Evolutionary conservation across 2,113 vertebrate genomes (phyloP), one percentile per base, ranked within the genome.

Genomic region (Zosterops lateralis): DNA sequence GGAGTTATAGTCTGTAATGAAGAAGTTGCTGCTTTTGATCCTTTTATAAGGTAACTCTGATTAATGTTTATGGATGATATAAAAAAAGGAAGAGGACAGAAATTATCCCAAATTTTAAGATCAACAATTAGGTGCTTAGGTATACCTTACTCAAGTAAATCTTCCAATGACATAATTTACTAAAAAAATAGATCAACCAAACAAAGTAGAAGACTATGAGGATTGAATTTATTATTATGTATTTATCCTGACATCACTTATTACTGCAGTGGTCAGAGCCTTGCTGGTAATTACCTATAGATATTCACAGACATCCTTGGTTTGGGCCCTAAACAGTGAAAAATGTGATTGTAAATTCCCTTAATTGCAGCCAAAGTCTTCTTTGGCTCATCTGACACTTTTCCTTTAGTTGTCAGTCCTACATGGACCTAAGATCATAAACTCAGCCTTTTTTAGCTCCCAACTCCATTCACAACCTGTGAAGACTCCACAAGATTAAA

Each of bases 261-360:
- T 17, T 71, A n/a, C 11, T 84, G n/a, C 36, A 60, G 56, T 6
- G 3, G 6, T 44, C 68, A 78, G 32, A 90, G 18, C 17, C 32
- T 54, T 89, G 56, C 11, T 60, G 36, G 40, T 84, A 40, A 28
- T 64, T 31, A 21, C 17, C 17, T 89, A 19, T 9, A 29, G 24
- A 40, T 84, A 74, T 29, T 81, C 60, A 75, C 1, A 0, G 64
- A 0, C 4, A 31, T 60, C 12, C 12, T 36, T 21, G 3, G 1
- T 60, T 71, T 84, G 19, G 24, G 18, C 12, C 28, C 42, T 50
- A 67, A 64, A 78, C 2, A 64, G 9, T 29, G 15, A 60, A 38
- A 92, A 89, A 66, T 17, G 11, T 47, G 56, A 31, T 38, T 64
- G 24, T 24, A 74, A 92, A 81, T 75, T 87, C 48, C 11, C 25